phyloP scores from a whole-genome alignment of 2,797 vertebrate species.

The Vultur gryphus region DNA sequence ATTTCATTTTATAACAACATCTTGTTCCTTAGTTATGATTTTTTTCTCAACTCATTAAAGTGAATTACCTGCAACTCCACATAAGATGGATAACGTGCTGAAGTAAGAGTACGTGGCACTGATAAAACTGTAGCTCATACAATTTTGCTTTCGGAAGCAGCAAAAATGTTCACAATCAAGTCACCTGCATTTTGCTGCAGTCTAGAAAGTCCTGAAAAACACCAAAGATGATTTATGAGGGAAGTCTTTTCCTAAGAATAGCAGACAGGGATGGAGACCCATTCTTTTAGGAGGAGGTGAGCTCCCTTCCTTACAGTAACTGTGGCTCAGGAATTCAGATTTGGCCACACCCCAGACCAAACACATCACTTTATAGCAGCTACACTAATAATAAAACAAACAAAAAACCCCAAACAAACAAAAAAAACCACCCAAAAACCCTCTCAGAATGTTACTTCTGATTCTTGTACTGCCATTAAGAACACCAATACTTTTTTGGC shows the following conservation, averaged over 20 bases:
- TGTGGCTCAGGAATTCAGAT: background rate
- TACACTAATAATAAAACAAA: background rate
- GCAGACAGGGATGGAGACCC: background rate
- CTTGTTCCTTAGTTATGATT: background rate
- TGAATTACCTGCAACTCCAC: background rate
- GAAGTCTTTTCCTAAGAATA: background rate
- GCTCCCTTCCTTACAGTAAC: background rate
- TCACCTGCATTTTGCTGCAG: background rate
- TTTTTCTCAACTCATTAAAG: background rate
- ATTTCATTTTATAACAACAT: background rate
- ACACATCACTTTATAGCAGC: background rate
- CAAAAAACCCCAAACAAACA: too few species aligned
- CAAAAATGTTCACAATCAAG: background rate
- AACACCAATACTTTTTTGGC: fast-evolving
- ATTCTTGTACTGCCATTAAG: background rate
- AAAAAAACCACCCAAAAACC: too few species aligned
- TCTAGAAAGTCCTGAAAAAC: background rate
- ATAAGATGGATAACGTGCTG: background rate
- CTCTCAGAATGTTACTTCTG: background rate
- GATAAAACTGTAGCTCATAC: background rate
- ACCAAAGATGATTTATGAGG: background rate
- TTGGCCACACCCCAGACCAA: background rate
- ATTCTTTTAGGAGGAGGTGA: fast-evolving
- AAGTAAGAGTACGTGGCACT: fast-evolving
- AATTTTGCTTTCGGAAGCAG: background rate